phyloP scores from a whole-genome alignment of 2,888 invertebrate species.

The Pyrrhosoma nymphula region DNA sequence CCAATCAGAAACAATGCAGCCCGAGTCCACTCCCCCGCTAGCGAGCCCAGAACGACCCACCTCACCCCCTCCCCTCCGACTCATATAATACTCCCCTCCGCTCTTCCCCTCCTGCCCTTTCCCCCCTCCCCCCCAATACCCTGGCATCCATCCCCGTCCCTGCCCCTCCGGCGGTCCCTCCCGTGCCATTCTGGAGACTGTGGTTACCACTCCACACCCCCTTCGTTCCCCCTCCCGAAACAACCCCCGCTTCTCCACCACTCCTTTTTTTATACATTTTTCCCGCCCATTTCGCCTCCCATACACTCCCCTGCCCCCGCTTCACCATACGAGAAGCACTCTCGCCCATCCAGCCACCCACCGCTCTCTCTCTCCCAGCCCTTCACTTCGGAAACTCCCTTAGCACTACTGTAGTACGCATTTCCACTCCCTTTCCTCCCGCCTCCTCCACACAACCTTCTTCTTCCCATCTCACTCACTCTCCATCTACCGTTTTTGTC shows the following conservation, averaged over 20 bases:
- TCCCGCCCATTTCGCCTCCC: slow-evolving; percentile 8
- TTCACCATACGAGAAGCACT: not conserved
- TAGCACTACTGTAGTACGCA: slow-evolving; percentile 2
- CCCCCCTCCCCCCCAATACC: not conserved
- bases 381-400: not conserved
- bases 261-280: slow-evolving; percentile 20
- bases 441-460: not conserved
- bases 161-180: slow-evolving; percentile 36
- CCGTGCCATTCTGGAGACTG: slow-evolving; percentile 63
- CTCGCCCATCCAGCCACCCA: not conserved
- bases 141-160: not conserved
- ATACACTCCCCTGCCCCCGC: not conserved
- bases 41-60: not conserved
- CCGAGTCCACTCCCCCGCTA: not conserved
- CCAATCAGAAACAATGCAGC: slow-evolving; percentile 63
- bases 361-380: not conserved
- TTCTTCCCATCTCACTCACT: not conserved
- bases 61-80: not conserved
- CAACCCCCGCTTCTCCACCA: not conserved
- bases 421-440: not conserved
- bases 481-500: no score
- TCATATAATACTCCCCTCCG: no score
- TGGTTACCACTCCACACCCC: slow-evolving; percentile 60
- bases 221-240: not conserved
- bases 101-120: no score